These are phyloP conservation scores for Xestia xanthographa DNA, from an alignment of 2,888 invertebrate species.

Conservation along the genomic window DNA sequence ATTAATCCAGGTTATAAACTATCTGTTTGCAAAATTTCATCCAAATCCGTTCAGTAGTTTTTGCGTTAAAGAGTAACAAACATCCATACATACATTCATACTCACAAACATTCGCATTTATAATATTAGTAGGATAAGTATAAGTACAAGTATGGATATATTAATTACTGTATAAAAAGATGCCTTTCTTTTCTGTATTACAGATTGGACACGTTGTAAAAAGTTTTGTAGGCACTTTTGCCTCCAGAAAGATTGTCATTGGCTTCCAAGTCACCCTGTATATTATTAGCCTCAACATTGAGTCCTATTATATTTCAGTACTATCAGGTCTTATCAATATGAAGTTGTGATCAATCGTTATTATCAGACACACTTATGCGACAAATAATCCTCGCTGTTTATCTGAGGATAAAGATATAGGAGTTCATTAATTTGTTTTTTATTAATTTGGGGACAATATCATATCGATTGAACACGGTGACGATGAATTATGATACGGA, in stretches of 20 bases:
- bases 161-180: not conserved
- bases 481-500: not conserved
- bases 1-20: no score
- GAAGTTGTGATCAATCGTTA: constrained; percentile 63
- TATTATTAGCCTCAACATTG: constrained; percentile 5
- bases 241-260: not conserved
- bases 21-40: no score
- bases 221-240: not conserved
- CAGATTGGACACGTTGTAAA: not conserved
- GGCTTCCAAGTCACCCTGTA: constrained; percentile 20
- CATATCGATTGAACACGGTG: not conserved
- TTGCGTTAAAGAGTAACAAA: no score
- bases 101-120: no score
- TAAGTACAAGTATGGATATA: no score
- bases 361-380: constrained; percentile 65
- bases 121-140: no score
- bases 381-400: constrained; percentile 60
- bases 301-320: constrained; percentile 14
- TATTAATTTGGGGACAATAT: not conserved
- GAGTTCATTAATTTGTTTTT: constrained; percentile 30
- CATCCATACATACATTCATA: no score
- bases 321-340: constrained; percentile 62
- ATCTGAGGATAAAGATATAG: constrained; percentile 40
- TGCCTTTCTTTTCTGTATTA: not conserved
- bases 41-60: no score